Percentiles rank a stretch among this genome's conserved stretches.
Conservation (phyloP, 2,113 vertebrate genomes). For the Prunella himalayana region DNA sequence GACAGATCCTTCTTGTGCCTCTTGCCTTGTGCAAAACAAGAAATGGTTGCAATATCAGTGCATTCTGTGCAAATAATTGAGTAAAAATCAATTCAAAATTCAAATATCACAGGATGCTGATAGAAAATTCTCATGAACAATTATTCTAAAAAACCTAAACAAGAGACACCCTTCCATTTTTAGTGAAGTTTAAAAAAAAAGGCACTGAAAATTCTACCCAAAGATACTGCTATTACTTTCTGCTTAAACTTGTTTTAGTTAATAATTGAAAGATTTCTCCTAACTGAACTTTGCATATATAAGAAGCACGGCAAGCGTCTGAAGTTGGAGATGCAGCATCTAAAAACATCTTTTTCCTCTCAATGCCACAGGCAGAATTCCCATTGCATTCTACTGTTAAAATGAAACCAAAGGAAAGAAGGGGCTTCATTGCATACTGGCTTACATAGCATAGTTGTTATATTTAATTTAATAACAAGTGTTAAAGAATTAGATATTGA, state of each 20-base stretch:
- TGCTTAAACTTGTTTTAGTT: neutral
- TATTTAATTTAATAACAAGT: neutral
- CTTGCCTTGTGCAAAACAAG: neutral
- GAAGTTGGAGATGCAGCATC: neutral
- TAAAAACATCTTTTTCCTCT: neutral
- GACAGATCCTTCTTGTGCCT: neutral
- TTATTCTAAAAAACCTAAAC: neutral
- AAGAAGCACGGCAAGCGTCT: neutral
- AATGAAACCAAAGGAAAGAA: neutral
- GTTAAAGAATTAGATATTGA: neutral
- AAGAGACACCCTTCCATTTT: neutral
- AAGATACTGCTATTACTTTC: neutral
- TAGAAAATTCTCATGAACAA: neutral
- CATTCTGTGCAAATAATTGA: neutral
- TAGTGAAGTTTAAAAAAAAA: neutral
- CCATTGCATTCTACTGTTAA: neutral
- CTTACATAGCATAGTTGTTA: neutral
- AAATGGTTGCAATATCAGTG: neutral
- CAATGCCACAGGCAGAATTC: neutral
- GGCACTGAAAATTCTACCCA: neutral
- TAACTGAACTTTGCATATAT: neutral
- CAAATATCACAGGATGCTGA: neutral
- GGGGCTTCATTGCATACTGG: neutral
- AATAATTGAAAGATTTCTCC: neutral
- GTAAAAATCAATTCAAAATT: neutral